Conservation (phyloP, 2,797 vertebrate genomes). For the Siniperca obscura region DNA sequence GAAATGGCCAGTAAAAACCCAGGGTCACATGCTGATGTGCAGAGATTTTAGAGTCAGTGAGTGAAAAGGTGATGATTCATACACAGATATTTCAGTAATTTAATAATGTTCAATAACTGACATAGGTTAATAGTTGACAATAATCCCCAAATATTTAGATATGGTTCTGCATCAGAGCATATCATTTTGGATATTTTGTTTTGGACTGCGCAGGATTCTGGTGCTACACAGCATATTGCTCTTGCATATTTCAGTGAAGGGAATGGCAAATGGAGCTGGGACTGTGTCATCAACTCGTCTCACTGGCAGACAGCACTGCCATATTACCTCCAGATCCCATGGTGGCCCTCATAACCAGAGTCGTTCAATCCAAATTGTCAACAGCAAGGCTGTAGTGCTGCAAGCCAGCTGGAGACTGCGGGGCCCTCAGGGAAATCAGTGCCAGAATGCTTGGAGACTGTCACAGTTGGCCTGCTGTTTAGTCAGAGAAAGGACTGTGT, state of each 20-base stretch:
- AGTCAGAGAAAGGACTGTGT: constrained; percentile 37
- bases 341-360: constrained; percentile 49
- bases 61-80: constrained; percentile 12
- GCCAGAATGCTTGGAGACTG: constrained; percentile 58
- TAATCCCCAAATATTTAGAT: background rate
- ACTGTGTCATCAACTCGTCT: constrained; percentile 43
- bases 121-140: background rate
- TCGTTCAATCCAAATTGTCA: constrained; percentile 45
- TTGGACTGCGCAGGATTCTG: constrained; percentile 14
- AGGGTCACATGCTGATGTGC: constrained; percentile 17
- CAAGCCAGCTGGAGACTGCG: constrained; percentile 56
- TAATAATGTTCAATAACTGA: constrained; percentile 3
- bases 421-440: constrained; percentile 68
- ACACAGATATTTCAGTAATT: constrained; percentile 2
- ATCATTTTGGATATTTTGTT: constrained; percentile 32
- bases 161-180: background rate
- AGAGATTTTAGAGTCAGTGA: constrained; percentile 10
- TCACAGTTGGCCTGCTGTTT: constrained; percentile 51
- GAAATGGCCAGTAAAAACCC: constrained; percentile 45
- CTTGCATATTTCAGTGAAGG: constrained; percentile 38
- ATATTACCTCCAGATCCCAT: constrained; percentile 52
- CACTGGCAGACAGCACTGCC: constrained; percentile 45
- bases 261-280: constrained; percentile 37
- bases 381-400: constrained; percentile 39
- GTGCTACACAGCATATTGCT: constrained; percentile 26